Base-by-base conservation (phyloP, 92 coral and sea anemone species). In the Phenganax stokvisi region DNA sequence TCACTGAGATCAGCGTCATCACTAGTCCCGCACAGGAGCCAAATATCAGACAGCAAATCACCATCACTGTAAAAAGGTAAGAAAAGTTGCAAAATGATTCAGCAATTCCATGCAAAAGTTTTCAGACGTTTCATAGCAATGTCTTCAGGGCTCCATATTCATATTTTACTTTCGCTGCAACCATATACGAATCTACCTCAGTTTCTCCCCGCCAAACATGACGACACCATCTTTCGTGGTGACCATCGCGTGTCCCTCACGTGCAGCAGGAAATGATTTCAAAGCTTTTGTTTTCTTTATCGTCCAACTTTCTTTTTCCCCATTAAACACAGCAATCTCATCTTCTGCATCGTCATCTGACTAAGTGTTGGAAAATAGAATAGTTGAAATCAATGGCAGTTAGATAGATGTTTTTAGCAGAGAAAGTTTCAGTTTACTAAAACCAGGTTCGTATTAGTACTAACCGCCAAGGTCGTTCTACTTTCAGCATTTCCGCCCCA, bases 201-300 rank as follows among this genome's bases (percentile, higher is more conserved):
- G 74, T 15, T 54, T 61, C 53, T 79, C 56, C 10, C 98, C 98
- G 37, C 98, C 97, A 84, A 94, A 94, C 84, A 94, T 53, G 3
- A 94, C 71, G 9, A 94, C 86, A 53, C 98, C 98, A 13, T 81
- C n/a, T 12, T 90, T 88, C 12, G 98, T 90, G 1, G 96, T 92
- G 5, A 82, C 90, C 94, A 94, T 90, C 87, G 90, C 93, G 72
- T 87, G 89, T 31, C 98, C 98, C 51, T 69, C 79, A 66, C 98
- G 82, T 79, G 84, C 86, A 7, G 76, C 73, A 29, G 98, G 98
- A 62, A 77, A 31, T 13, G 66, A 57, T 56, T 13, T 15, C 27
- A 70, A 54, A 84, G 91, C 98, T 89, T 87, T 85, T 1, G 90
- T 84, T 86, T 88, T 93, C 60, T 87, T 91, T 31, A 89, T 87